phyloP scores from a whole-genome alignment of 2,797 vertebrate species.

The Miichthys miiuy region DNA sequence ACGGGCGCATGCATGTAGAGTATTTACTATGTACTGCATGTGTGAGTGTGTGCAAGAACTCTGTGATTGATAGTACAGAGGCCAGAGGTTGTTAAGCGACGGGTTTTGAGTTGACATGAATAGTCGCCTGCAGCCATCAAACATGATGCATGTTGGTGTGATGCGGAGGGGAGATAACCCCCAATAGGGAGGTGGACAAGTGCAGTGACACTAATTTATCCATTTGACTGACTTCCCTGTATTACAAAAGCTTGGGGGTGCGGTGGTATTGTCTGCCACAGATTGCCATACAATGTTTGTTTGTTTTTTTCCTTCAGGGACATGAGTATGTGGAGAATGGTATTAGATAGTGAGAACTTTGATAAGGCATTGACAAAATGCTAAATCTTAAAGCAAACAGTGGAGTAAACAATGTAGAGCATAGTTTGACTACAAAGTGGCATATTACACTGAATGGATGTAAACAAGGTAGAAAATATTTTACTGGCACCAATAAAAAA shows the following conservation, averaged over 20 bases:
- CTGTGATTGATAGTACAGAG: slow-evolving; percentile 64
- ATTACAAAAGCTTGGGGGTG: slow-evolving; percentile 54
- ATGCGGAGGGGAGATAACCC: slow-evolving; percentile 60
- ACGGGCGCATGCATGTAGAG: background rate
- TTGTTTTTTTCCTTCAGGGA: background rate
- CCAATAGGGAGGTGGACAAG: slow-evolving; percentile 63
- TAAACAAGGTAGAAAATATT: slow-evolving; percentile 41
- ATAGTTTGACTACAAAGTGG: slow-evolving; percentile 29
- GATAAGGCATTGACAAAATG: slow-evolving; percentile 44
- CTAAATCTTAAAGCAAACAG: slow-evolving; percentile 12
- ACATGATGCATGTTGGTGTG: slow-evolving; percentile 73
- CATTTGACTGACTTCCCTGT: slow-evolving; percentile 74
- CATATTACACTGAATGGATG: slow-evolving; percentile 19
- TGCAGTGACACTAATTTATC: slow-evolving; percentile 78
- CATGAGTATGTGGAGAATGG: background rate
- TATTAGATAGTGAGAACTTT: slow-evolving; percentile 38
- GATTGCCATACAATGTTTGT: slow-evolving; percentile 36
- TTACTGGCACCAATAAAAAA: background rate
- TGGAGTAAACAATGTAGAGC: slow-evolving; percentile 23
- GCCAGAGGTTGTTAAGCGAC: slow-evolving; percentile 45
- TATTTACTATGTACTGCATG: slow-evolving; percentile 1
- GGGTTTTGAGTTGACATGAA: slow-evolving; percentile 63
- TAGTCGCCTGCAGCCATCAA: slow-evolving; percentile 69
- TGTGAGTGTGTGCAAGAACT: slow-evolving; percentile 28
- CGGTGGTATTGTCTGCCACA: slow-evolving; percentile 47